Conservation (phyloP, 2,888 invertebrate genomes). For the Sminthurinus aureus region DNA sequence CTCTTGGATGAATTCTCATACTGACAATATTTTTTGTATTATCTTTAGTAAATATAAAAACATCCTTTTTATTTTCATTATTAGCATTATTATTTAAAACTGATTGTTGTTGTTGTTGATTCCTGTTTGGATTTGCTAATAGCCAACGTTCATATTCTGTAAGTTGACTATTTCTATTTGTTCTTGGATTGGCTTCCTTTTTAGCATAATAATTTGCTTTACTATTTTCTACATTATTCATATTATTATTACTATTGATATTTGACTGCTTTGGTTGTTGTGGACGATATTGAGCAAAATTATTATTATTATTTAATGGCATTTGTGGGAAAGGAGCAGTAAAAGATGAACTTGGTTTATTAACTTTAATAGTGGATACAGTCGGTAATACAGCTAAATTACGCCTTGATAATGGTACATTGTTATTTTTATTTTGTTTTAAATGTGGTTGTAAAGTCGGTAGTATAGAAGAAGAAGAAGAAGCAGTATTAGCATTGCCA, state of each 20-base stretch:
- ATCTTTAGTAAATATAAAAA: slow-evolving; percentile 30
- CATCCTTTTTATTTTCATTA: slow-evolving; percentile 9
- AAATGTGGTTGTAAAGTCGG: neutral
- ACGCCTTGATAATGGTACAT: slow-evolving; percentile 13
- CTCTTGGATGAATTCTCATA: slow-evolving; percentile 24
- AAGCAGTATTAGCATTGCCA: neutral
- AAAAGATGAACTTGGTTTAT: neutral
- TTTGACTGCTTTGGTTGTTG: neutral
- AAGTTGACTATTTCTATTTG: slow-evolving; percentile 24
- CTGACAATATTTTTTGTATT: slow-evolving; percentile 27
- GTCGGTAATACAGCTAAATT: neutral
- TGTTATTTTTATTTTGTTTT: neutral
- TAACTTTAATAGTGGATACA: neutral
- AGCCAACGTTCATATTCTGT: slow-evolving; percentile 34
- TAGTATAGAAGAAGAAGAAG: neutral
- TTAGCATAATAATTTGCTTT: slow-evolving; percentile 33
- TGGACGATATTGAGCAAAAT: neutral
- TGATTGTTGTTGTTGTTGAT: neutral
- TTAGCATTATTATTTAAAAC: neutral
- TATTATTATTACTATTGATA: neutral
- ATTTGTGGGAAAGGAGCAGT: neutral
- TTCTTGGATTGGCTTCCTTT: slow-evolving; percentile 17
- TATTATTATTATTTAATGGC: neutral
- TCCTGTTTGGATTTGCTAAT: neutral
- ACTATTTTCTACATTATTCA: neutral